Conservation (phyloP, 2,888 invertebrate species). For the Carterocephalus palaemon region DNA sequence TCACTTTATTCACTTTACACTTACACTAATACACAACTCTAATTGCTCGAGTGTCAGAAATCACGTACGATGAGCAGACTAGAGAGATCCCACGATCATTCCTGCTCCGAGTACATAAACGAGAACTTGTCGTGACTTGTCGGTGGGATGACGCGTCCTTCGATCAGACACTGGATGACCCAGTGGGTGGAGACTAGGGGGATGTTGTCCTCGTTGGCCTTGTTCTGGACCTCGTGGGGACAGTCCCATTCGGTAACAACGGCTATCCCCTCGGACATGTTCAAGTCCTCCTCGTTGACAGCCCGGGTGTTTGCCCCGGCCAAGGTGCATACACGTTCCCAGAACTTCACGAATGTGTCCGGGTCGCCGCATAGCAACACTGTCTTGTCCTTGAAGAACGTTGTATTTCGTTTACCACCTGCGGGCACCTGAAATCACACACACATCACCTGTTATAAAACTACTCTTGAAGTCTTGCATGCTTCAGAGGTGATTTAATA, state of each 20-base stretch:
- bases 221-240: conserved; percentile 74
- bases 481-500: no score
- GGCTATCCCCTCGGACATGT: conserved; percentile 66
- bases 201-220: conserved; percentile 77
- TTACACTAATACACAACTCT: conserved; percentile 38
- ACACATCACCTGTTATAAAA: no score
- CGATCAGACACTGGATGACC: conserved; percentile 84
- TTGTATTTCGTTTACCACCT: conserved; percentile 47
- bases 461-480: no score
- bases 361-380: conserved; percentile 74
- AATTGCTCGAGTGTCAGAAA: conserved; percentile 58
- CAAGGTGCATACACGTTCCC: conserved; percentile 80
- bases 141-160: conserved; percentile 73
- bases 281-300: conserved; percentile 68
- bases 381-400: conserved; percentile 71
- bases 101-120: conserved; percentile 74
- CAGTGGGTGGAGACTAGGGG: conserved; percentile 84
- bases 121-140: conserved; percentile 75
- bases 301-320: conserved; percentile 75
- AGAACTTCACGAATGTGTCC: conserved; percentile 78
- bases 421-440: conserved; percentile 46
- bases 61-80: conserved; percentile 74
- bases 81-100: conserved; percentile 76
- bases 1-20: conserved; percentile 29
- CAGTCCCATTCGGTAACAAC: conserved; percentile 82